phyloP scores from a whole-genome alignment of 2,113 vertebrate species.

The Sebastes schlegelii region DNA sequence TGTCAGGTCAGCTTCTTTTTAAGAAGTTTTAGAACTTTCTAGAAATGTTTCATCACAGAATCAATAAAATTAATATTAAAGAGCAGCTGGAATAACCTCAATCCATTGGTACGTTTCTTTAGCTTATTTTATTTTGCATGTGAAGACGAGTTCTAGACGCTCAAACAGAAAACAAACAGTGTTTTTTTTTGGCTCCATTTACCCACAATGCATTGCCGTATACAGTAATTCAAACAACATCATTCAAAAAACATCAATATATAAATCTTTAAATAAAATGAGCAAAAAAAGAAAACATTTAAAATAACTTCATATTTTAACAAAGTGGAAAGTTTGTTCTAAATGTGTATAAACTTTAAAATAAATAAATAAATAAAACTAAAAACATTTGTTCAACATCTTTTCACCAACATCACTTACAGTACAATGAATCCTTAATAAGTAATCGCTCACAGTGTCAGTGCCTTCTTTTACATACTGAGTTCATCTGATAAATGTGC shows the following conservation, averaged over 20 bases:
- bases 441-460: not conserved
- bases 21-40: too few species aligned
- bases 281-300: not conserved
- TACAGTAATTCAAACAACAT: slow-evolving; percentile 34
- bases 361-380: slow-evolving; percentile 35
- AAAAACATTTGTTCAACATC: slow-evolving; percentile 3
- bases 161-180: slow-evolving; percentile 24
- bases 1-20: too few species aligned
- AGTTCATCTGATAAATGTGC: slow-evolving; percentile 23
- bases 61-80: not conserved
- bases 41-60: not conserved
- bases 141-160: slow-evolving; percentile 12
- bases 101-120: not conserved
- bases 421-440: slow-evolving; percentile 7
- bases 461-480: not conserved
- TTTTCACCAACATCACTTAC: slow-evolving; percentile 15
- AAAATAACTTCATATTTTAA: slow-evolving; percentile 15
- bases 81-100: not conserved
- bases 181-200: slow-evolving; percentile 24
- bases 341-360: slow-evolving; percentile 23
- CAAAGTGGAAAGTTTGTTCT: not conserved
- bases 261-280: slow-evolving; percentile 35
- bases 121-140: slow-evolving; percentile 40
- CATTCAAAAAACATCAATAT: slow-evolving; percentile 35
- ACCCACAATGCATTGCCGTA: slow-evolving; percentile 56